Conservation (phyloP, 2,113 vertebrate species). For the Crotalus horridus region DNA sequence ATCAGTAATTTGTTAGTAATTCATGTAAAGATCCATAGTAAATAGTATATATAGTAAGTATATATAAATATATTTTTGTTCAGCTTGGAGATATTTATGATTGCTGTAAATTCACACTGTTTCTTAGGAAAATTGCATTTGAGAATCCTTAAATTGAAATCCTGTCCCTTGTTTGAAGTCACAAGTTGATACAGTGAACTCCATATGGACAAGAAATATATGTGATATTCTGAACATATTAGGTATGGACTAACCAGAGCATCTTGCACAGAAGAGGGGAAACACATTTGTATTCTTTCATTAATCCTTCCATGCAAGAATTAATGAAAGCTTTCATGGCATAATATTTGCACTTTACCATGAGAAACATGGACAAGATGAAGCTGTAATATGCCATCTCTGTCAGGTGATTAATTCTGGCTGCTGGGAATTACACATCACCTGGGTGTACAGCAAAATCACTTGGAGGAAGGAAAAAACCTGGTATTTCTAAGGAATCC, state of each 20-base stretch:
- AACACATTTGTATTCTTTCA: neutral
- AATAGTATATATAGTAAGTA: neutral
- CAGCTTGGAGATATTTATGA: neutral
- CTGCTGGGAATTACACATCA: neutral
- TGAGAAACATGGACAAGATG: neutral
- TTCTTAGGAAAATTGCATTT: neutral
- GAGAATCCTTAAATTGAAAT: neutral
- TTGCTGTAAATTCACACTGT: slow-evolving; percentile 1
- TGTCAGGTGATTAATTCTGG: neutral
- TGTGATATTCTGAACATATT: neutral
- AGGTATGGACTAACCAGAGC: neutral
- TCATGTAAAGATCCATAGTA: neutral
- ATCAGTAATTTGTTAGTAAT: neutral
- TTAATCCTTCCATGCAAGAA: neutral
- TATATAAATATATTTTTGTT: neutral
- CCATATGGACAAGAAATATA: neutral
- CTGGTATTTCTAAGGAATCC: neutral
- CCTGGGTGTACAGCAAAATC: neutral
- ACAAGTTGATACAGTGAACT: neutral
- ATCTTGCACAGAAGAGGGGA: neutral
- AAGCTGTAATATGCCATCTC: neutral
- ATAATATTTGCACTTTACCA: neutral
- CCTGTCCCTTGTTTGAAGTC: neutral
- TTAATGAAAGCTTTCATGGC: neutral
- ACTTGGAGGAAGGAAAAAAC: neutral